These are phyloP conservation scores for Osedax fenrisi DNA, from an alignment of 2,888 invertebrate genomes.

Conservation along the genomic window DNA sequence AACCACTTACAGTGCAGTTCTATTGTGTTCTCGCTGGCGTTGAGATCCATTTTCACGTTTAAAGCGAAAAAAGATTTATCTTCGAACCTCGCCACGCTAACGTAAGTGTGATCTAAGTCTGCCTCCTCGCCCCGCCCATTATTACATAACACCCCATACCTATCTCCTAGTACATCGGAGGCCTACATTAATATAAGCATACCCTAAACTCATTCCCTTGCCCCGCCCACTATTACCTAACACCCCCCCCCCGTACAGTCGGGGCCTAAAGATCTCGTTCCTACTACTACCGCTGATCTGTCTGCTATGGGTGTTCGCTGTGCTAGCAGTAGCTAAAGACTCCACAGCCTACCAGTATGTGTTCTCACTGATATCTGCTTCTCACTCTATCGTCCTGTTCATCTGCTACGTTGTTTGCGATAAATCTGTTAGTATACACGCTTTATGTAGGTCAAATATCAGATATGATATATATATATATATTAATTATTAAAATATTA, in stretches of 20 bases:
- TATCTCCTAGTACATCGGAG: no score
- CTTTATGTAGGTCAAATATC: no score
- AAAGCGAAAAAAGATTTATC: not conserved
- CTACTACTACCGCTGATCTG: conserved; percentile 72
- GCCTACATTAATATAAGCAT: no score
- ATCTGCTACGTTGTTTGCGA: conserved; percentile 78
- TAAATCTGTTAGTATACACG: not conserved
- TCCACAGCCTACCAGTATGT: conserved; percentile 64
- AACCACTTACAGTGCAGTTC: conserved; percentile 59
- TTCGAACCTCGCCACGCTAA: conserved; percentile 66
- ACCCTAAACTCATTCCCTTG: no score
- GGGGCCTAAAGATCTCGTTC: conserved; percentile 72
- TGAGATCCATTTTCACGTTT: conserved; percentile 72
- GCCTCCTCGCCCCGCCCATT: no score
- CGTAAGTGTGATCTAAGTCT: no score
- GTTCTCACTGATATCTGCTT: conserved; percentile 64
- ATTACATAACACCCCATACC: no score
- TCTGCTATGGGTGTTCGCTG: conserved; percentile 72
- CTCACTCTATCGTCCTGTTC: conserved; percentile 71
- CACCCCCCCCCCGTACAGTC: no score
- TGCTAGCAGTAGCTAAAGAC: conserved; percentile 65
- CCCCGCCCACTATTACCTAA: no score
- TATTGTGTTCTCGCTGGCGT: conserved; percentile 68
- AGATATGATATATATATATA: no score
- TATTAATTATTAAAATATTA: no score